These are phyloP conservation scores for Colossoma macropomum DNA, from an alignment of 2,113 vertebrate species.

Conservation along the genomic window DNA sequence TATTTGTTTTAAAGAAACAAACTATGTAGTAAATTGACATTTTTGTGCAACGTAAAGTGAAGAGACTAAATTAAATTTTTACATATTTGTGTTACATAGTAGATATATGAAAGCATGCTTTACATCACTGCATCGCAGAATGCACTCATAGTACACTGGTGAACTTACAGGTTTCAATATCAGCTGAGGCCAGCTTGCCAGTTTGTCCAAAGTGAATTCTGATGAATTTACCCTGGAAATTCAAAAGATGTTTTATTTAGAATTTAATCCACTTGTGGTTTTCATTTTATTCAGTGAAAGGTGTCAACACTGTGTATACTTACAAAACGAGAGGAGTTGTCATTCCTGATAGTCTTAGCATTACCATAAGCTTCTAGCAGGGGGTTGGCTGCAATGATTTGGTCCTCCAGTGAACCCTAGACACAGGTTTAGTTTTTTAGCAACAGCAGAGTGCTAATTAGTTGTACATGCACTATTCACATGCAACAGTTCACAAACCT, in stretches of 20 bases:
- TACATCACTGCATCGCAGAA: background rate
- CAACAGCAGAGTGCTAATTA: background rate
- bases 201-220: slow-evolving; percentile 89
- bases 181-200: slow-evolving; percentile 92
- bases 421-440: slow-evolving; percentile 16
- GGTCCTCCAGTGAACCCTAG: slow-evolving; percentile 81
- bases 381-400: slow-evolving; percentile 75
- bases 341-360: slow-evolving; percentile 88
- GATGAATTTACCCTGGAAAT: slow-evolving; percentile 88
- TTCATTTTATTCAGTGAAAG: slow-evolving; percentile 25
- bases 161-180: slow-evolving; percentile 92
- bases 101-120: no score
- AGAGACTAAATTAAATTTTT: no score
- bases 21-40: no score
- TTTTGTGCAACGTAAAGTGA: no score
- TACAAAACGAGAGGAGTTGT: slow-evolving; percentile 89
- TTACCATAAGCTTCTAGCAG: slow-evolving; percentile 87
- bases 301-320: slow-evolving; percentile 76
- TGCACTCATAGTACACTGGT: background rate
- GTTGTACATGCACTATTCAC: background rate
- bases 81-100: background rate
- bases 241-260: background rate
- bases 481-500: slow-evolving; percentile 69
- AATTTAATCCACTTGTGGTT: background rate
- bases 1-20: no score